phyloP scores from a whole-genome alignment of 2,888 invertebrate species.

The Drosophila formosana region DNA sequence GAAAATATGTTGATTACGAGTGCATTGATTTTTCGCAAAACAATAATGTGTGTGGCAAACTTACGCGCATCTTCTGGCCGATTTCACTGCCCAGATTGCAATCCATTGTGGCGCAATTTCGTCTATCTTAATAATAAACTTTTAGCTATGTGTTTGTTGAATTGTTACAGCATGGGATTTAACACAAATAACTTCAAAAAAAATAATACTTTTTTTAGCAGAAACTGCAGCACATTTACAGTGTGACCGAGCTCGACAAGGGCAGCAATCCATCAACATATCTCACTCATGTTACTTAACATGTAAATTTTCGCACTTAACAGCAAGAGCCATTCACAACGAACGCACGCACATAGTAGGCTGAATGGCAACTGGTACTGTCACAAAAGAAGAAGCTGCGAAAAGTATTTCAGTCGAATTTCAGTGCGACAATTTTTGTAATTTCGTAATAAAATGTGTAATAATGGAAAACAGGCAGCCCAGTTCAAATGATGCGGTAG shows the following conservation, averaged over 20 bases:
- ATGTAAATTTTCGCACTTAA: constrained; percentile 13
- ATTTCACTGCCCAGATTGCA: constrained; percentile 90
- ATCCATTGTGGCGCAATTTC: constrained; percentile 53
- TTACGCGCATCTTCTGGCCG: constrained; percentile 94
- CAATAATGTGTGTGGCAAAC: constrained; percentile 62
- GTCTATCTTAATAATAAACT: background rate
- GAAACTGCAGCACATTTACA: constrained; percentile 33
- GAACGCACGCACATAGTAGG: constrained; percentile 10
- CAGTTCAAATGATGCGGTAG: constrained; percentile 70
- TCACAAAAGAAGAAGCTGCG: constrained; percentile 71
- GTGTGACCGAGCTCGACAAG: constrained; percentile 30
- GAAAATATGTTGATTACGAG: constrained; percentile 59
- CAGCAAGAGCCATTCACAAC: constrained; percentile 20
- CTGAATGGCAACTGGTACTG: constrained; percentile 57
- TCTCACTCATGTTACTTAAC: constrained; percentile 35
- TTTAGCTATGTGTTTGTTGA: background rate
- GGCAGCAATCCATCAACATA: background rate
- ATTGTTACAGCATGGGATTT: constrained; percentile 27
- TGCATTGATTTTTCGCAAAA: constrained; percentile 69
- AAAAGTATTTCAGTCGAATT: constrained; percentile 70
- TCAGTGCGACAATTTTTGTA: constrained; percentile 61
- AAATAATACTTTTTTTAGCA: constrained; percentile 45
- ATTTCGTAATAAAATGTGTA: constrained; percentile 75
- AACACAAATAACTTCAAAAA: constrained; percentile 32
- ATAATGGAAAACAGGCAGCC: constrained; percentile 76